Percentiles rank a stretch among this genome's conserved stretches.
These are phyloP conservation scores for Rattus norvegicus DNA, from an alignment of 2,113 vertebrate species.

Conservation along the genomic window GRCr8 NC_086024.1:114932001-114932500, in stretches of 20 bases:
- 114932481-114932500: background rate
- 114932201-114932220: background rate
- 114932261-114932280: background rate
- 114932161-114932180: background rate
- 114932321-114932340: background rate
- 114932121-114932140: background rate
- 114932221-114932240: background rate
- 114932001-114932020: background rate
- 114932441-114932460: background rate
- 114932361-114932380: slow-evolving; percentile 6
- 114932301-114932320: background rate
- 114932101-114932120: background rate
- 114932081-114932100: slow-evolving; percentile 1
- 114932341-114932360: background rate
- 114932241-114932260: background rate
- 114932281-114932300: background rate
- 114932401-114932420: background rate
- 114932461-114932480: background rate
- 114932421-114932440: background rate
- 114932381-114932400: background rate
- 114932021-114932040: slow-evolving; percentile 17
- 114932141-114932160: background rate
- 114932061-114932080: slow-evolving; percentile 36
- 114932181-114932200: background rate
- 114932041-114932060: background rate